These are phyloP conservation scores for Sphaerophoria taeniata DNA, from an alignment of 2,888 invertebrate species.

Conservation along the genomic window DNA sequence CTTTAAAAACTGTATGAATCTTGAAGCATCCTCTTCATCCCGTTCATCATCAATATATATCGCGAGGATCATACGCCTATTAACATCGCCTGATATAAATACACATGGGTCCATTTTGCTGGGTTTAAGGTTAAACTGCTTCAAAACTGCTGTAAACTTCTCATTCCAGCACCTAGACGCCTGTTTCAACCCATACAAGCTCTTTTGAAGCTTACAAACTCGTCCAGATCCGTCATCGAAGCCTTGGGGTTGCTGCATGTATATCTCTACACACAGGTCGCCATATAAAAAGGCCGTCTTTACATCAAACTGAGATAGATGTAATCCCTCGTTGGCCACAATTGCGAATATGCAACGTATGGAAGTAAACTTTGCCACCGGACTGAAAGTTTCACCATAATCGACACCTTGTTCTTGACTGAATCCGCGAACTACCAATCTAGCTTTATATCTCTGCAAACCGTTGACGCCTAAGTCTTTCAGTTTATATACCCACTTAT, in stretches of 20 bases:
- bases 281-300: no score
- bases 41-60: conserved; percentile 60
- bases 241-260: no score
- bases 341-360: no score
- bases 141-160: conserved; percentile 74
- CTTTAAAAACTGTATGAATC: background rate
- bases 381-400: conserved; percentile 42
- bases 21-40: conserved; percentile 3
- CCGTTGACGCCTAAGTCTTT: background rate
- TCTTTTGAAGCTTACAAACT: conserved; percentile 73
- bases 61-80: conserved; percentile 68
- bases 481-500: conserved; percentile 52
- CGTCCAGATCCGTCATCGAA: no score
- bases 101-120: conserved; percentile 76
- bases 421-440: background rate
- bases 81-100: conserved; percentile 68
- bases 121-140: conserved; percentile 72
- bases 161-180: conserved; percentile 75
- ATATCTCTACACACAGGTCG: background rate
- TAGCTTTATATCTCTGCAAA: conserved; percentile 5
- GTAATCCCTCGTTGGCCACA: no score
- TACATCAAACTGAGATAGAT: background rate
- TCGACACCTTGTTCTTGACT: conserved; percentile 19
- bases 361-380: conserved; percentile 1
- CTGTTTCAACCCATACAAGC: conserved; percentile 75